These are phyloP conservation scores for Ips nitidus DNA, from an alignment of 1,140 invertebrate genomes.

Conservation along the genomic window DNA sequence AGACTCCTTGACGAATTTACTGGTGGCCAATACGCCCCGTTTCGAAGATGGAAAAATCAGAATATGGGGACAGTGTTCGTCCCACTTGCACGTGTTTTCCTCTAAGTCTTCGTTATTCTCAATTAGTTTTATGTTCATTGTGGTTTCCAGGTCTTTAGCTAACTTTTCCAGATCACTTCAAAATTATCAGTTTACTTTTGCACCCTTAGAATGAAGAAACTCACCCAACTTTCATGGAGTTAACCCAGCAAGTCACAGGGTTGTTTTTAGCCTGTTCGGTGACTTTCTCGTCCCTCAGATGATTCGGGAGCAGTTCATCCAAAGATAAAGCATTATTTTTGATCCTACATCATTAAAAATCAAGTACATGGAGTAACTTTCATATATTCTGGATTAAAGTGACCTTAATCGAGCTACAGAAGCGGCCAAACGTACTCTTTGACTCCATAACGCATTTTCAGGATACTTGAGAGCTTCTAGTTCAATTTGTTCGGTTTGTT, in stretches of 20 bases:
- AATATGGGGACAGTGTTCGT: conserved; percentile 71
- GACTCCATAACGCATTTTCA: conserved; percentile 63
- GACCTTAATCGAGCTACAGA: conserved; percentile 61
- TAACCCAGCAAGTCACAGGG: conserved; percentile 74
- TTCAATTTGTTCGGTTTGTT: conserved; percentile 52
- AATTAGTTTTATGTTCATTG: conserved; percentile 35
- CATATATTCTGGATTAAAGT: neutral
- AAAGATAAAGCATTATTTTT: conserved; percentile 66
- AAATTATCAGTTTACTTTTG: conserved; percentile 6
- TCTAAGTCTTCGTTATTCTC: conserved; percentile 49
- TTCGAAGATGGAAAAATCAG: conserved; percentile 65
- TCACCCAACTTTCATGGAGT: conserved; percentile 68
- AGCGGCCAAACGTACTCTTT: conserved; percentile 67
- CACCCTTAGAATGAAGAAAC: neutral
- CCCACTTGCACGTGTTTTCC: conserved; percentile 62
- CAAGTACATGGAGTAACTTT: neutral
- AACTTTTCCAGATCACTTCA: conserved; percentile 43
- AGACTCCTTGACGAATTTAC: conserved; percentile 61
- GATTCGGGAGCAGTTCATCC: conserved; percentile 66
- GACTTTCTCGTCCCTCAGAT: conserved; percentile 66
- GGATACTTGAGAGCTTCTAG: conserved; percentile 55
- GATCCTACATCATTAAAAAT: conserved; percentile 55
- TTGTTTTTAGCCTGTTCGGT: conserved; percentile 60
- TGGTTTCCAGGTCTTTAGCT: conserved; percentile 37
- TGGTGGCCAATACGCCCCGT: conserved; percentile 58